phyloP scores from a whole-genome alignment of 1,140 invertebrate genomes.

The Drosophila miranda region DNA sequence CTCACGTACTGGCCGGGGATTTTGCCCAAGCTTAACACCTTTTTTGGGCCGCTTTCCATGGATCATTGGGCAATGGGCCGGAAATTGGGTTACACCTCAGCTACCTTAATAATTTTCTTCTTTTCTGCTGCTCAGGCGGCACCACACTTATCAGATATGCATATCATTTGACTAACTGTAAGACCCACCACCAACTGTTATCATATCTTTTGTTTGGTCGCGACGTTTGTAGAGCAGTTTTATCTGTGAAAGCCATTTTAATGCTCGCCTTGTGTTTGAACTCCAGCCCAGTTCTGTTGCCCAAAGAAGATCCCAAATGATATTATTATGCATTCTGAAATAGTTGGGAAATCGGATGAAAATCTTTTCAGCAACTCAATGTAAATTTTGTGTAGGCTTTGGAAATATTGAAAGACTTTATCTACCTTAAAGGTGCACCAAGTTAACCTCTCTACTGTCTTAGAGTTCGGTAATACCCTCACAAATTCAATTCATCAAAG shows the following conservation, averaged over 20 bases:
- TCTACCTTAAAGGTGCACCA: constrained; percentile 3
- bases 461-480: background rate
- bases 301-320: constrained; percentile 34
- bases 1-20: constrained; percentile 30
- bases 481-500: constrained; percentile 5
- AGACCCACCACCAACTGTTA: constrained; percentile 31
- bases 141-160: constrained; percentile 46
- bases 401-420: no score
- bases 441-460: background rate
- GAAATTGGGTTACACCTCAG: constrained; percentile 62
- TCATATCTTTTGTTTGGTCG: constrained; percentile 45
- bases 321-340: constrained; percentile 21
- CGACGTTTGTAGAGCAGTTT: background rate
- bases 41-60: constrained; percentile 46
- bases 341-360: background rate
- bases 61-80: constrained; percentile 42
- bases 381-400: no score
- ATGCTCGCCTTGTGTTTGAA: constrained; percentile 36
- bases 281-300: background rate
- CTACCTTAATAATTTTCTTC: constrained; percentile 14
- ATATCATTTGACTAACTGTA: constrained; percentile 46
- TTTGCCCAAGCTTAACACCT: constrained; percentile 46
- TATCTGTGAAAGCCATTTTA: constrained; percentile 47
- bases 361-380: background rate
- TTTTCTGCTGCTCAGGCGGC: constrained; percentile 2